These are phyloP conservation scores for Tetraneura akinire DNA, from an alignment of 1,140 invertebrate species.

Conservation along the genomic window DNA sequence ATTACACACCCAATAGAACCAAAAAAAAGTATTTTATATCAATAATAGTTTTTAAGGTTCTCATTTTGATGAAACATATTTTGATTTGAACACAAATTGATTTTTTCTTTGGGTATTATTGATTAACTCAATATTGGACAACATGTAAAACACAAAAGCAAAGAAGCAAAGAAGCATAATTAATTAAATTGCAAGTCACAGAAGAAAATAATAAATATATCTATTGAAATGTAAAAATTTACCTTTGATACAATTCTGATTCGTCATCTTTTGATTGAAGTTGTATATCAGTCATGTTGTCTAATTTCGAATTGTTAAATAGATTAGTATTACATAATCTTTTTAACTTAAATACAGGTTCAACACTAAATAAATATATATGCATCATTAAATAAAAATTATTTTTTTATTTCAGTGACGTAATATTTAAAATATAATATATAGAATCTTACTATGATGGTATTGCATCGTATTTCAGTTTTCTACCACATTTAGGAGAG, in stretches of 20 bases:
- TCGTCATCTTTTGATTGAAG: background rate
- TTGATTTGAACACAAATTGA: background rate
- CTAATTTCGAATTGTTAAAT: background rate
- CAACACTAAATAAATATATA: background rate
- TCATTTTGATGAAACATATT: background rate
- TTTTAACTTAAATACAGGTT: background rate
- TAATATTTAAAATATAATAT: too few species aligned
- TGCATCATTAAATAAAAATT: background rate
- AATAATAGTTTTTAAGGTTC: background rate
- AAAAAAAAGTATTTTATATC: background rate
- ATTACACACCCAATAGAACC: background rate
- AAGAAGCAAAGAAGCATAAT: background rate
- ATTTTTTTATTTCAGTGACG: background rate
- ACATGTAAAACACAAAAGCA: conserved; percentile 4
- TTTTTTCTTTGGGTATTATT: background rate
- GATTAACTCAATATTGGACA: background rate
- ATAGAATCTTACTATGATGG: background rate
- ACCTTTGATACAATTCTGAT: background rate
- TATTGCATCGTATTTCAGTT: background rate
- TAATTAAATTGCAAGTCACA: too few species aligned
- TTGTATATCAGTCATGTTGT: background rate
- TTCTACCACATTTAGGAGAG: background rate
- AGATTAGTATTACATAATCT: background rate
- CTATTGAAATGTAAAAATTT: background rate
- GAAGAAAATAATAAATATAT: background rate